Evolutionary conservation across 2,113 vertebrate species (phyloP).

Genomic region (Aramus guarauna): DNA sequence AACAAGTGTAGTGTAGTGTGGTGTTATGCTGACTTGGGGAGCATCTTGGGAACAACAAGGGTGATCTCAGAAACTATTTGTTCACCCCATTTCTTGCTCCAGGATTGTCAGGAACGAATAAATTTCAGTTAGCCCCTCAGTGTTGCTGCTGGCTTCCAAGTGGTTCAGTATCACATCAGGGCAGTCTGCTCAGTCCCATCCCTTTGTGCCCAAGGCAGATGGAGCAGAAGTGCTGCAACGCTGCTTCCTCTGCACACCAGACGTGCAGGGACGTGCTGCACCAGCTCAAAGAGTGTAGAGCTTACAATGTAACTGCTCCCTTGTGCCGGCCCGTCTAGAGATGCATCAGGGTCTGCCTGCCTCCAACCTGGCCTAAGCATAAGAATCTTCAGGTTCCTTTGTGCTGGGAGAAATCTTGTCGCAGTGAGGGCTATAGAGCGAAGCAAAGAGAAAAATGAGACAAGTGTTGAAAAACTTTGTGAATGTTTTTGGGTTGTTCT

Average conservation of each 20-base stretch:
- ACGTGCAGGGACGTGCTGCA: not conserved
- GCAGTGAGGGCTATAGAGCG: not conserved
- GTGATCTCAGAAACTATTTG: not conserved
- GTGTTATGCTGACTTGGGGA: not conserved
- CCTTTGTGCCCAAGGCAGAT: not conserved
- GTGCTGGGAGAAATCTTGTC: not conserved
- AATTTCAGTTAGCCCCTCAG: not conserved
- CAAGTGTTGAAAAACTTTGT: fast-evolving
- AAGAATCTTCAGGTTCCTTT: not conserved
- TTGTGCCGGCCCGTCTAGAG: not conserved
- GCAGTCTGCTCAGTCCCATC: not conserved
- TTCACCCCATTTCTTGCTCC: not conserved
- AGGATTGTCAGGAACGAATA: not conserved
- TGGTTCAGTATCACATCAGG: not conserved
- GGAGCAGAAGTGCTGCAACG: not conserved
- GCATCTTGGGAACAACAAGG: not conserved
- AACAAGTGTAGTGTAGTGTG: not conserved
- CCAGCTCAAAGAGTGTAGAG: not conserved
- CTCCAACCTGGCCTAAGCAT: not conserved
- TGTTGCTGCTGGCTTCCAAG: not conserved
- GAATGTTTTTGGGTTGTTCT: not conserved
- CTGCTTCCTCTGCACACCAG: not conserved
- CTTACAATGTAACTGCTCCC: not conserved
- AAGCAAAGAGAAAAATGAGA: not conserved
- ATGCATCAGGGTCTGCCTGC: not conserved